A percentile compares a stretch with the other conserved stretches of the same genome.
These are phyloP conservation scores for Rhabdornis inornatus DNA, from an alignment of 2,113 vertebrate genomes.

Conservation along the genomic window DNA sequence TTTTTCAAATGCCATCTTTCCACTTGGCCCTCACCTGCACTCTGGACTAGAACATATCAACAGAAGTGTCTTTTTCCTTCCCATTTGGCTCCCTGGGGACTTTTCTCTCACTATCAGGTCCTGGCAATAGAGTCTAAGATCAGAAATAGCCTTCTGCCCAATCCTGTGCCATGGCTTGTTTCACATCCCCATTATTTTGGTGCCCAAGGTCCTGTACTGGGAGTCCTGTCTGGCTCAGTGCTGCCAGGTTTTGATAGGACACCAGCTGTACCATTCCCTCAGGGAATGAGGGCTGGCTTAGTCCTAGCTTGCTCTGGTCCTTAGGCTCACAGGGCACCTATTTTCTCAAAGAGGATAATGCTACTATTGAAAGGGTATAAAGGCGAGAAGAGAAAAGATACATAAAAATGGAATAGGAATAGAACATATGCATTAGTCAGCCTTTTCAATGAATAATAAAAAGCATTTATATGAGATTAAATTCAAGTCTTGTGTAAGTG, in stretches of 20 bases:
- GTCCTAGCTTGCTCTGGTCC: neutral
- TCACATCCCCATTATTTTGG: fast-evolving
- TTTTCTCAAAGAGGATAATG: neutral
- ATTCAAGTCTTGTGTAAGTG: neutral
- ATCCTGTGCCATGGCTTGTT: neutral
- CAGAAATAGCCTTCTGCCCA: neutral
- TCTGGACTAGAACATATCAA: neutral
- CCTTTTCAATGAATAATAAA: conserved; percentile 37
- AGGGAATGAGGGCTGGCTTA: neutral
- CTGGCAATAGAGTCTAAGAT: neutral
- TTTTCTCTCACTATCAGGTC: neutral
- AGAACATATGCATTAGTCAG: neutral
- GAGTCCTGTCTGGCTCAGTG: neutral
- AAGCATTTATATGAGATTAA: conserved; percentile 28
- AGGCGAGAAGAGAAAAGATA: neutral
- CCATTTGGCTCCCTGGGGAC: neutral
- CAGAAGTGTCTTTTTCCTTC: neutral
- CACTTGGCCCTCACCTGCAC: neutral
- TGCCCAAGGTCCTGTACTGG: neutral
- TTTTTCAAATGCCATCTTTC: neutral
- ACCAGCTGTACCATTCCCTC: neutral
- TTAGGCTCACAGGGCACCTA: neutral
- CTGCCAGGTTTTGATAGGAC: neutral
- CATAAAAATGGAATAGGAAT: neutral
- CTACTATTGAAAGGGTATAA: neutral